These are phyloP conservation scores for Crematogaster levior DNA, from an alignment of 2,888 invertebrate species.

Conservation along the genomic window DNA sequence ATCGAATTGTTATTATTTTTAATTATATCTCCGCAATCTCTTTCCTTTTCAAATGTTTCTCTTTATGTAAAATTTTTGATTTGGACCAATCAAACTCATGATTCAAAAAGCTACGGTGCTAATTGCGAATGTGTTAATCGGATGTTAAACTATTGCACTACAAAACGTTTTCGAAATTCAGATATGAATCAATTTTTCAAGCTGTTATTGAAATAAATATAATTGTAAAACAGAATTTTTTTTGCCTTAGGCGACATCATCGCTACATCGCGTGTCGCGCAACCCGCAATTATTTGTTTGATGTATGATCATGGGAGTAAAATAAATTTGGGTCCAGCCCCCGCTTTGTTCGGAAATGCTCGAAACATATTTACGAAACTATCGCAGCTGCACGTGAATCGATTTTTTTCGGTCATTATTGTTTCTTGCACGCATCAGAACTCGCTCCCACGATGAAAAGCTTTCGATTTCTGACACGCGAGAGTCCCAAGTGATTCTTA, in stretches of 20 bases:
- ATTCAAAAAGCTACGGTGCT: no score
- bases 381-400: slow-evolving; percentile 61
- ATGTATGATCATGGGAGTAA: slow-evolving; percentile 53
- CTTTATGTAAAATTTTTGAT: no score
- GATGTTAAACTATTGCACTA: not conserved
- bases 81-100: no score
- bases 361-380: slow-evolving; percentile 58
- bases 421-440: slow-evolving; percentile 66
- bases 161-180: not conserved
- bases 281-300: slow-evolving; percentile 63
- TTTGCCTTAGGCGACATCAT: not conserved
- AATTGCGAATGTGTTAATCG: not conserved
- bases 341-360: slow-evolving; percentile 39
- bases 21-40: no score
- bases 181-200: not conserved
- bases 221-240: not conserved
- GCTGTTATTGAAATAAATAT: not conserved
- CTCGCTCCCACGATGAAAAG: slow-evolving; percentile 47
- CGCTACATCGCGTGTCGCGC: slow-evolving; percentile 23
- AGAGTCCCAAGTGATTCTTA: slow-evolving; percentile 44
- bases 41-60: no score
- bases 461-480: slow-evolving; percentile 61
- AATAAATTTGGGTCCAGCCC: slow-evolving; percentile 59
- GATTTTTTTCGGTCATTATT: slow-evolving; percentile 67
- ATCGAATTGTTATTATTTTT: no score